These are phyloP conservation scores for Venustoraphidia nigricollis DNA, from an alignment of 2,888 invertebrate genomes.

Conservation along the genomic window DNA sequence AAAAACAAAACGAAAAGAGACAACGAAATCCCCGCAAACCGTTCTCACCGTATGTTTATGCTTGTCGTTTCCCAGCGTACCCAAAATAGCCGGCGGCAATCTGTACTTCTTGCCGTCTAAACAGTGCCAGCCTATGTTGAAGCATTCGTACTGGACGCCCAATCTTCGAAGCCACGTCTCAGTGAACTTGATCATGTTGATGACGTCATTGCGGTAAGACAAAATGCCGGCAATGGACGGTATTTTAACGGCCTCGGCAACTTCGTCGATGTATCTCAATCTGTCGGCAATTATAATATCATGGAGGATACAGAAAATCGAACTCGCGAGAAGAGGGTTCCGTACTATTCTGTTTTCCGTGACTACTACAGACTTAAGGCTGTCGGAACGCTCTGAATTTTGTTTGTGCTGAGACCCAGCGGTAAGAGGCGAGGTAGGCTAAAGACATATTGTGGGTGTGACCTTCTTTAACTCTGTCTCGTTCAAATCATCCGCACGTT, in stretches of 20 bases:
- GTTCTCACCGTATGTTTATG: slow-evolving; percentile 26
- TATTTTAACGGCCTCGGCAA: slow-evolving; percentile 21
- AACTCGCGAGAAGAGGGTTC: too few species aligned
- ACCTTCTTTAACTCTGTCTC: too few species aligned
- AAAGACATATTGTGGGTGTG: too few species aligned
- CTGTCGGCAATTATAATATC: too few species aligned
- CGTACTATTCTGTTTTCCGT: too few species aligned
- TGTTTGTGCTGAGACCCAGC: too few species aligned
- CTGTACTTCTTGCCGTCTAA: slow-evolving; percentile 21
- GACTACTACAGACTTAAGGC: too few species aligned
- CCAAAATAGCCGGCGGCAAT: slow-evolving; percentile 26
- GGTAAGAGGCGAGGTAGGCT: too few species aligned
- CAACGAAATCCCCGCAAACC: not conserved
- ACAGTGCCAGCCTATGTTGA: slow-evolving; percentile 22
- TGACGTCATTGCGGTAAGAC: slow-evolving; percentile 19
- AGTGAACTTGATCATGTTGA: slow-evolving; percentile 22
- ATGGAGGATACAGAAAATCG: too few species aligned
- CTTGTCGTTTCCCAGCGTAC: slow-evolving; percentile 19
- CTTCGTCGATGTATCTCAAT: slow-evolving; percentile 9
- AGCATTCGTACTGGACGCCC: slow-evolving; percentile 26
- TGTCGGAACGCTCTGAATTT: too few species aligned
- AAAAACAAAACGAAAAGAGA: too few species aligned
- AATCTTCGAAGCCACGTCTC: slow-evolving; percentile 25
- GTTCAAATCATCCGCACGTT: too few species aligned
- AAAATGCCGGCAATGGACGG: slow-evolving; percentile 23